Evolutionary conservation across 1,140 invertebrate genomes (phyloP).

Genomic region (Heliconius eleuchia): DNA sequence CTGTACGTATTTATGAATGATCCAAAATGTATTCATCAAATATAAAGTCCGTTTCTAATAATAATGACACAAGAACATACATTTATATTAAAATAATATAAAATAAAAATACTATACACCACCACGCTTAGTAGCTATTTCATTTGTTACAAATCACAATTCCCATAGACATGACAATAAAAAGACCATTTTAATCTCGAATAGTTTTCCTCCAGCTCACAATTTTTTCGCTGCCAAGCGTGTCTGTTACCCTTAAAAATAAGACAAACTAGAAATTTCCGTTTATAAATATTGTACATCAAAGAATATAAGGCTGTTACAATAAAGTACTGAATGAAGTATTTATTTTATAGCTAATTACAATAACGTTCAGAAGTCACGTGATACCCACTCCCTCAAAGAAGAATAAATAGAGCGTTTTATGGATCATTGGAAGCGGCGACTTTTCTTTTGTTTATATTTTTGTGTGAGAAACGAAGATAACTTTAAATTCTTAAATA

Average conservation of each 20-base stretch:
- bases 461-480: neutral
- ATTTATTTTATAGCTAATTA: constrained; percentile 61
- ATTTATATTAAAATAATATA: neutral
- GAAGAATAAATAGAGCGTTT: constrained; percentile 33
- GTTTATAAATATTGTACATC: constrained; percentile 61
- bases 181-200: constrained; percentile 46
- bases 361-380: constrained; percentile 52
- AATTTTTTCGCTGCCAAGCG: constrained; percentile 38
- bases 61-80: neutral
- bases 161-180: constrained; percentile 37
- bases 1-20: too few species aligned
- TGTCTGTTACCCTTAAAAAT: constrained; percentile 41
- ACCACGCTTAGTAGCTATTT: neutral
- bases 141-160: constrained; percentile 16
- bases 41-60: neutral
- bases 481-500: neutral
- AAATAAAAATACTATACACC: neutral
- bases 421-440: constrained; percentile 18
- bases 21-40: too few species aligned
- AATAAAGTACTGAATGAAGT: constrained; percentile 39
- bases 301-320: constrained; percentile 51
- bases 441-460: neutral
- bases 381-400: constrained; percentile 42
- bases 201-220: constrained; percentile 36
- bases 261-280: constrained; percentile 31